phyloP scores from a whole-genome alignment of 2,797 vertebrate genomes.

The Oryzias sinensis region DNA sequence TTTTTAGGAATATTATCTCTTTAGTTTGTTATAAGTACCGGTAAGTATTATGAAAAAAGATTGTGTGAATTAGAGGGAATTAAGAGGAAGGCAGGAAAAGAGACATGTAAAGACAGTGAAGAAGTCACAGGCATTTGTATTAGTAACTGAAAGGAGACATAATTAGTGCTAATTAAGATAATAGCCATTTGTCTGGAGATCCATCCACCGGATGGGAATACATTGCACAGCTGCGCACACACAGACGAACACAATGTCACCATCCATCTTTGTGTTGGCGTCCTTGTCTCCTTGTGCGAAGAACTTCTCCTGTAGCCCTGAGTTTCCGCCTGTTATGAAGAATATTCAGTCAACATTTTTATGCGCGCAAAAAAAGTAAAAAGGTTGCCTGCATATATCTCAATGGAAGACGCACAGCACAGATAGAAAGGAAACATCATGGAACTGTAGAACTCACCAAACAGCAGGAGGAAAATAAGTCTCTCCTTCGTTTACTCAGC shows the following conservation, averaged over 20 bases:
- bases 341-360: slow-evolving; percentile 14
- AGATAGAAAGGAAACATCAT: slow-evolving; percentile 33
- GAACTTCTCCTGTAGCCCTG: slow-evolving; percentile 7
- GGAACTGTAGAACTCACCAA: slow-evolving; percentile 36
- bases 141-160: slow-evolving; percentile 66
- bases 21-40: too few relatives aligned
- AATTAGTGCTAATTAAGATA: slow-evolving; percentile 75
- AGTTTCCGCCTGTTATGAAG: slow-evolving; percentile 8
- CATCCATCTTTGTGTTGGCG: slow-evolving; percentile 18
- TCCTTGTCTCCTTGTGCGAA: slow-evolving; percentile 21
- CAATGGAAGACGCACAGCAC: neutral
- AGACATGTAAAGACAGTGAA: slow-evolving; percentile 30
- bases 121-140: slow-evolving; percentile 58
- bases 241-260: slow-evolving; percentile 20
- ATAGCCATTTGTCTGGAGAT: slow-evolving; percentile 71
- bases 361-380: neutral
- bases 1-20: too few relatives aligned
- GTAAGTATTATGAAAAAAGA: too few relatives aligned
- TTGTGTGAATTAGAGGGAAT: too few relatives aligned
- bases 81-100: slow-evolving; percentile 3
- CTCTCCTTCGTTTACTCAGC: slow-evolving; percentile 47
- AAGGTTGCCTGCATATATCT: neutral
- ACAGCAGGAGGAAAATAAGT: slow-evolving; percentile 28
- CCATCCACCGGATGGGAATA: slow-evolving; percentile 67
- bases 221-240: slow-evolving; percentile 31